These are phyloP conservation scores for Drosophila seclusa DNA, from an alignment of 2,888 invertebrate species.

Conservation along the genomic window DNA sequence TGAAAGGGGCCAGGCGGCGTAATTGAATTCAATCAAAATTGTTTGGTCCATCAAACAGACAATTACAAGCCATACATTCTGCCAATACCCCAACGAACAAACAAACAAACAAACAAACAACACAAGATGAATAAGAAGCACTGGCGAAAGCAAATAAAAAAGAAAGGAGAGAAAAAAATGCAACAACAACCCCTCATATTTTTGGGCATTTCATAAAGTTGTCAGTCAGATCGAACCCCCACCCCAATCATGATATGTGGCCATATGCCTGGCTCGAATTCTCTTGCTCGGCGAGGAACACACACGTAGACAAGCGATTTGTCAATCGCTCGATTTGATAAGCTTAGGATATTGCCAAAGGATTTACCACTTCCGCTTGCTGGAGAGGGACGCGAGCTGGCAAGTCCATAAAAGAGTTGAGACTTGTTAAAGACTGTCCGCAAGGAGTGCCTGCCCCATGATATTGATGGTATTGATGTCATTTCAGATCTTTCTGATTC, in stretches of 20 bases:
- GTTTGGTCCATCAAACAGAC: slow-evolving; percentile 83
- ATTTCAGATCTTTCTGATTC: not conserved
- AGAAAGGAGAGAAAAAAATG: slow-evolving; percentile 7
- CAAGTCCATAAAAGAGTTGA: slow-evolving; percentile 29
- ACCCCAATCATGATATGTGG: not conserved
- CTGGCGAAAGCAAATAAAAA: not conserved
- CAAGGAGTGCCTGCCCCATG: not conserved
- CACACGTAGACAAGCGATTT: slow-evolving; percentile 76
- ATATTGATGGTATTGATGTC: not conserved
- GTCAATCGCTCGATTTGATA: slow-evolving; percentile 76
- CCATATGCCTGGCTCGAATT: slow-evolving; percentile 24
- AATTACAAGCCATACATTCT: slow-evolving; percentile 81
- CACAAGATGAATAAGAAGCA: slow-evolving; percentile 11
- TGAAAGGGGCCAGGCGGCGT: slow-evolving; percentile 51
- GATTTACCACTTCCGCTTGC: slow-evolving; percentile 19
- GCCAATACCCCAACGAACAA: slow-evolving; percentile 43
- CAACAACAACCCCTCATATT: slow-evolving; percentile 31
- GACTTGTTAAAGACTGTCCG: slow-evolving; percentile 11
- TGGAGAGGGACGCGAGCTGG: not conserved
- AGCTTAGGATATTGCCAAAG: slow-evolving; percentile 53
- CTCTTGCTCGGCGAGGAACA: slow-evolving; percentile 32
- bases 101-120: slow-evolving; percentile 3
- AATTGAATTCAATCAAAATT: slow-evolving; percentile 84
- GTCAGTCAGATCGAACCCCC: slow-evolving; percentile 47
- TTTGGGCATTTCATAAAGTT: slow-evolving; percentile 53